A percentile compares a stretch with the other conserved stretches of the same genome.
These are phyloP conservation scores for Diaphora mendica DNA, from an alignment of 2,888 invertebrate species.

Conservation along the genomic window DNA sequence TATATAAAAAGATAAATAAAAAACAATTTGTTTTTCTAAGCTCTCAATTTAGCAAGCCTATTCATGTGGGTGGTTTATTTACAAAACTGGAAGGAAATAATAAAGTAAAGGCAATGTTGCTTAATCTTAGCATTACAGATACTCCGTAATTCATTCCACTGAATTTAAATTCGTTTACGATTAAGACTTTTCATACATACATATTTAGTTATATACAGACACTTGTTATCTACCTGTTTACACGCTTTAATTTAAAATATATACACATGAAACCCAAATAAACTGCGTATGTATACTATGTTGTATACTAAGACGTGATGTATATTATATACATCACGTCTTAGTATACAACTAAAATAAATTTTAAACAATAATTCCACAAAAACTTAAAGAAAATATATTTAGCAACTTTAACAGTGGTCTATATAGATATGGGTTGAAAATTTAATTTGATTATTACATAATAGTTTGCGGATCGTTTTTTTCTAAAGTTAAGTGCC, in stretches of 20 bases:
- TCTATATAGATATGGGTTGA: no score
- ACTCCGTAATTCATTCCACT: conserved; percentile 51
- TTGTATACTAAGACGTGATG: no score
- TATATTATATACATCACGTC: conserved; percentile 21
- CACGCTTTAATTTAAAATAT: neutral
- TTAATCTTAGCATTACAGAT: conserved; percentile 52
- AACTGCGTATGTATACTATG: no score
- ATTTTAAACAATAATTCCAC: neutral
- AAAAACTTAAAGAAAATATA: neutral
- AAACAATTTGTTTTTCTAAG: conserved; percentile 52
- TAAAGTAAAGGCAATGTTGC: conserved; percentile 49
- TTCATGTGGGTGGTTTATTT: conserved; percentile 51
- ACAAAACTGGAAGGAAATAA: conserved; percentile 47
- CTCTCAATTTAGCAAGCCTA: conserved; percentile 48
- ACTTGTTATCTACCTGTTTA: neutral
- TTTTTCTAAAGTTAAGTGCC: neutral
- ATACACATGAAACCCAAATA: neutral
- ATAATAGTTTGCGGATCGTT: neutral
- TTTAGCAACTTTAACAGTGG: neutral
- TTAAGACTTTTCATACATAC: conserved; percentile 37
- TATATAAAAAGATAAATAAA: conserved; percentile 46
- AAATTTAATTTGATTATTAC: no score
- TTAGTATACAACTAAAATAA: neutral
- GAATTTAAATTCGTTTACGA: conserved; percentile 51
- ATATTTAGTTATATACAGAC: conserved; percentile 7